A percentile compares a stretch with the other conserved stretches of the same genome.
Conservation (phyloP, 2,113 vertebrate species). For the Hypanus sabinus region DNA sequence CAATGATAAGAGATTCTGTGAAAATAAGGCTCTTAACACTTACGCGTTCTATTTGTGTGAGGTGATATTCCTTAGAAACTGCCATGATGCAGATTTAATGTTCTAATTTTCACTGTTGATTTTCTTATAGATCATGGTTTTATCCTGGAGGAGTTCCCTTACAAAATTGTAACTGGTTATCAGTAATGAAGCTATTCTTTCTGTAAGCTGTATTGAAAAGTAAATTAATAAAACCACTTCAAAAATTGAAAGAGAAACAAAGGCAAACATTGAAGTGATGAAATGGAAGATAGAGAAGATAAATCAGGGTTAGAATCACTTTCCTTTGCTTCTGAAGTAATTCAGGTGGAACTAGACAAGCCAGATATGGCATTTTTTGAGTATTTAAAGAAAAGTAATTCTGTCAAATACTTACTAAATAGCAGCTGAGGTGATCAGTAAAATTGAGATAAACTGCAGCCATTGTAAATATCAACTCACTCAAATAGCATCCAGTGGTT, state of each 20-base stretch:
- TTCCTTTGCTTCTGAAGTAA: neutral
- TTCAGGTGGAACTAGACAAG: neutral
- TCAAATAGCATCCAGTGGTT: constrained; percentile 1
- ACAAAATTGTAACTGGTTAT: neutral
- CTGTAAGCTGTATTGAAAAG: neutral
- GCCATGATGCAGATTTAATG: neutral
- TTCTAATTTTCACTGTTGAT: neutral
- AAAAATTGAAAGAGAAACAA: neutral
- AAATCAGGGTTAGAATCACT: neutral
- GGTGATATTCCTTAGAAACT: neutral
- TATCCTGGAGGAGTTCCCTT: neutral
- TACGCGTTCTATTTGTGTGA: neutral
- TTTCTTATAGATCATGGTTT: neutral
- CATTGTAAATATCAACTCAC: neutral
- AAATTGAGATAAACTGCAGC: neutral
- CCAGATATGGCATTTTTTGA: neutral
- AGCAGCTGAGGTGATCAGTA: neutral
- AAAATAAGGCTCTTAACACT: neutral
- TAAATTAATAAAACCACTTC: neutral
- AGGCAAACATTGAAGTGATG: neutral
- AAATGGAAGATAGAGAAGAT: neutral
- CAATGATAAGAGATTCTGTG: neutral
- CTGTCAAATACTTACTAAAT: neutral
- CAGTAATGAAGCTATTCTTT: neutral
- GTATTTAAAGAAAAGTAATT: neutral